phyloP scores from a whole-genome alignment of 2,888 invertebrate genomes.

The Tanypteryx hageni region DNA sequence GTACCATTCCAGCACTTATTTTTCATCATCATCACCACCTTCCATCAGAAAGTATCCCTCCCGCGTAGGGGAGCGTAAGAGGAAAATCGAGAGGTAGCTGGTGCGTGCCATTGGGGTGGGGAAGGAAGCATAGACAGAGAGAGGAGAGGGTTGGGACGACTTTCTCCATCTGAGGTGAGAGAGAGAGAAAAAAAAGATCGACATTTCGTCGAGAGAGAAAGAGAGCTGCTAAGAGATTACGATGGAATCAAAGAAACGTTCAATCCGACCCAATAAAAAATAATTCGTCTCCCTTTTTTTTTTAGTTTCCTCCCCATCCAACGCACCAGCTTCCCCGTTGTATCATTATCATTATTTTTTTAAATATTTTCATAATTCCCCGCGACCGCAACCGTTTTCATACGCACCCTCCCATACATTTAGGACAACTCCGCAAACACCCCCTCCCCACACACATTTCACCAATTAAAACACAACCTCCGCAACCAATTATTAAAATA shows the following conservation, averaged over 20 bases:
- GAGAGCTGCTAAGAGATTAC: too few relatives aligned
- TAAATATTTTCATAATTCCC: conserved; percentile 5
- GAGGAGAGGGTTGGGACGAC: not conserved
- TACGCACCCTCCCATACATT: not conserved
- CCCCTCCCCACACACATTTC: not conserved
- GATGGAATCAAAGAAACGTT: too few relatives aligned
- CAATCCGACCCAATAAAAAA: not conserved
- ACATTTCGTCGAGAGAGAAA: too few relatives aligned
- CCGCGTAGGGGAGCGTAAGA: conserved; percentile 45
- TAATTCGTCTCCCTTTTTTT: not conserved
- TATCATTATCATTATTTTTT: not conserved
- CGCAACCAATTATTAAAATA: too few relatives aligned
- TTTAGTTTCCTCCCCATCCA: not conserved
- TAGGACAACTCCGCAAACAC: not conserved
- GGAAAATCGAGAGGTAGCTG: conserved; percentile 32
- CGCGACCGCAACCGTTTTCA: not conserved
- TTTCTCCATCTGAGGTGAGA: too few relatives aligned
- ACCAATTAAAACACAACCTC: not conserved
- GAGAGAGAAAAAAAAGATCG: too few relatives aligned
- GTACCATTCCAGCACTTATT: conserved; percentile 60
- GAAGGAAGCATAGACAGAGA: not conserved
- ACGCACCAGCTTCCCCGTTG: conserved; percentile 13
- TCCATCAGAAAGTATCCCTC: conserved; percentile 39
- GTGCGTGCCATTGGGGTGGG: not conserved
- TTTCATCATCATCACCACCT: conserved; percentile 30